Percentiles rank a stretch among this genome's conserved stretches.
Evolutionary conservation across 1,140 invertebrate genomes (phyloP).

Genomic region (Papilio machaon): DNA sequence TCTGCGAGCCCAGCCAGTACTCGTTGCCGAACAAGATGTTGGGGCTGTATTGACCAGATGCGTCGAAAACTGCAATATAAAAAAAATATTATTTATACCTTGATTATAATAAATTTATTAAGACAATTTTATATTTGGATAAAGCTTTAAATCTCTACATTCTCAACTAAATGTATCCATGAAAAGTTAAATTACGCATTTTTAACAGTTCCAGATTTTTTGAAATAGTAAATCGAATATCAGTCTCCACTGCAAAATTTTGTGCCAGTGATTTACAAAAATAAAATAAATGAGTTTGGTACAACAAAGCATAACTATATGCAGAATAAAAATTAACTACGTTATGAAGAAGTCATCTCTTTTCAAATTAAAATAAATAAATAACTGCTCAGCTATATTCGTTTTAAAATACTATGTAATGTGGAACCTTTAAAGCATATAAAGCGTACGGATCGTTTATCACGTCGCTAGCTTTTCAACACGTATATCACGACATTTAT

Average conservation of each 20-base stretch:
- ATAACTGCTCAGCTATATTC: background rate
- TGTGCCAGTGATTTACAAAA: too few relatives aligned
- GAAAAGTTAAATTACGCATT: too few relatives aligned
- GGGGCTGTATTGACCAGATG: constrained; percentile 90
- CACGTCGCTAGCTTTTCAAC: constrained; percentile 12
- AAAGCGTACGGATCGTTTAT: constrained; percentile 6
- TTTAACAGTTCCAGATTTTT: too few relatives aligned
- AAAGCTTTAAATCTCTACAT: too few relatives aligned
- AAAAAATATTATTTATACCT: constrained; percentile 33
- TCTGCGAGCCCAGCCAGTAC: constrained; percentile 90
- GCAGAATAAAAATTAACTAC: too few relatives aligned
- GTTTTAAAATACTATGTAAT: background rate
- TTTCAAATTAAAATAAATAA: too few relatives aligned
- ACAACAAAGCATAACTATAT: too few relatives aligned
- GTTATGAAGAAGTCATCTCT: too few relatives aligned
- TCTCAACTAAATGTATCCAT: too few relatives aligned
- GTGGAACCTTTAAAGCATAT: background rate
- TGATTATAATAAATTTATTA: background rate
- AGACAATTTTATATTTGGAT: background rate
- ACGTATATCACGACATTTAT: background rate
- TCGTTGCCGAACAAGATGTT: constrained; percentile 92
- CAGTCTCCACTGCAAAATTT: too few relatives aligned
- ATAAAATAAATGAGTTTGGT: too few relatives aligned
- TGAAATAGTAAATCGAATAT: too few relatives aligned
- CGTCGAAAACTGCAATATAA: constrained; percentile 87